phyloP scores from a whole-genome alignment of 1,140 invertebrate genomes.

The Bombus affinis region DNA sequence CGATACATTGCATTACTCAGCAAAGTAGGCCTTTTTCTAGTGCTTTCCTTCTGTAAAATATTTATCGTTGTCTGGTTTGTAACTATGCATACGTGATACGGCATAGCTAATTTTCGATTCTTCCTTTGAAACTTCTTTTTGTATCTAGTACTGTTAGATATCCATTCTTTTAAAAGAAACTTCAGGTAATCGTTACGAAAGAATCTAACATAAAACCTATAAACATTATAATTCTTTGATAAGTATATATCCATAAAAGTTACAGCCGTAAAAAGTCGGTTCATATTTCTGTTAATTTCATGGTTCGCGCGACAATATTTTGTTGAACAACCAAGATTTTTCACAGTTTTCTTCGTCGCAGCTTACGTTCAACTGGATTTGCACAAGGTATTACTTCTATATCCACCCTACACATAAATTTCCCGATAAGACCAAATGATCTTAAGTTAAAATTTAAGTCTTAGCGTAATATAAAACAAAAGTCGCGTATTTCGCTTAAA shows the following conservation, averaged over 20 bases:
- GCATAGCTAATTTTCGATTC: background rate
- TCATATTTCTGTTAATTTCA: background rate
- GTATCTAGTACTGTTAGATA: too few relatives aligned
- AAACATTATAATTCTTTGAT: background rate
- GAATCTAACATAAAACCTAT: background rate
- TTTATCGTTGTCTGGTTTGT: background rate
- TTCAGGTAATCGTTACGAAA: background rate
- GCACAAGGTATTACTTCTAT: background rate
- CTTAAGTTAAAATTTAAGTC: background rate
- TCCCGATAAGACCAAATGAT: background rate
- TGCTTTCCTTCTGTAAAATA: background rate
- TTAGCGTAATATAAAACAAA: background rate
- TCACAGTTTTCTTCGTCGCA: too few relatives aligned
- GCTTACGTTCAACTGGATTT: background rate
- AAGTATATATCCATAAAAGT: background rate
- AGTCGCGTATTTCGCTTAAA: background rate
- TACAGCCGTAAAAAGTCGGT: background rate
- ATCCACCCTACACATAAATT: background rate
- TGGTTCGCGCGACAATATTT: background rate
- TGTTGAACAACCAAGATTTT: background rate
- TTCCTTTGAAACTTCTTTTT: too few relatives aligned
- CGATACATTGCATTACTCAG: background rate
- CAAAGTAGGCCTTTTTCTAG: too few relatives aligned
- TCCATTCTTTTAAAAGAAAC: too few relatives aligned
- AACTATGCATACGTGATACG: background rate